Base-by-base conservation (phyloP, 2,888 invertebrate genomes). In the Trissolcus brochymenae region DNA sequence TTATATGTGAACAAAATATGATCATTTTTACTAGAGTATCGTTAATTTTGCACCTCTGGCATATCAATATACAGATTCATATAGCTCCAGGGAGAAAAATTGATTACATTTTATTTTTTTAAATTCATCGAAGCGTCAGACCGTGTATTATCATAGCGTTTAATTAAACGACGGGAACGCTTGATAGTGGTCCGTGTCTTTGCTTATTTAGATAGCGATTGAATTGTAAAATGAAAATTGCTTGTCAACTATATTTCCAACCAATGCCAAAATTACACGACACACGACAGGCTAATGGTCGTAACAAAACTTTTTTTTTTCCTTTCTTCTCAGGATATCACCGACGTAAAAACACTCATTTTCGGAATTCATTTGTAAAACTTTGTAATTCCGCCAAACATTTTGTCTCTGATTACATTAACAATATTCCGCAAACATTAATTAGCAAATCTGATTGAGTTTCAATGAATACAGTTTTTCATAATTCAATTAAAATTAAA, bases 301-400 rank as follows among this genome's bases (percentile, higher is more conserved):
- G 60, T 50, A 61, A 51, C 60, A 67, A 56, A 43, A 61, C 66
- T 53, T 74, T 67, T 74, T 67, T 67, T 35, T 73, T 25, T 7
- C 14, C 49, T 17, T 35, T 56, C 29, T n/a, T n/a, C n/a, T n/a
- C n/a, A n/a, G n/a, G n/a, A n/a, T n/a, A n/a, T n/a, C n/a, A n/a
- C n/a, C n/a, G n/a, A n/a, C n/a, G n/a, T n/a, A n/a, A n/a, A n/a
- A 19, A 19, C 19, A 19, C 19, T 19, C 19, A n/a, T n/a, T n/a
- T n/a, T n/a, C n/a, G n/a, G 19, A 19, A 19, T 19, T 19, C 2
- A 2, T 19, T 19, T 19, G 19, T 2, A 19, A 19, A 19, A 19
- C 19, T 19, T 19, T 19, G 19, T 19, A 19, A 19, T 19, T 19
- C 19, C 2, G 19, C 19, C 19, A n/a, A n/a, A 19, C 19, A 19